Conservation (phyloP, 2,888 invertebrate species). For the Chaitophorus viminalis region DNA sequence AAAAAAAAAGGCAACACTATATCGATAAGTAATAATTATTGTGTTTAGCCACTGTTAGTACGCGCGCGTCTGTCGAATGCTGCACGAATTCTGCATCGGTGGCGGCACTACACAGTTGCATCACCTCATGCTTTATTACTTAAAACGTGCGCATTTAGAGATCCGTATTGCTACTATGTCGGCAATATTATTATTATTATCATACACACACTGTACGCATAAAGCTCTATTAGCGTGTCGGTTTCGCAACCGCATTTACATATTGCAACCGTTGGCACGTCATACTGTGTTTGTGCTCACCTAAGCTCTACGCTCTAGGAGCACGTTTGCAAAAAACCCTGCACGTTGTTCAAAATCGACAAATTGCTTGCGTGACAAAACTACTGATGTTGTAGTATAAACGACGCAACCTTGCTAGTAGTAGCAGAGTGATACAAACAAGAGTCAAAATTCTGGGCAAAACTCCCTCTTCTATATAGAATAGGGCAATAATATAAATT, state of each 20-base stretch:
- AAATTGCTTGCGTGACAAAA: neutral
- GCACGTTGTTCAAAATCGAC: neutral
- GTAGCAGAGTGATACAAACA: too few relatives aligned
- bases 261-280: neutral
- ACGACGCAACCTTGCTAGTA: too few relatives aligned
- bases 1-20: too few relatives aligned
- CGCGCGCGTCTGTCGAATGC: neutral
- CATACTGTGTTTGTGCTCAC: neutral
- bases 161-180: neutral
- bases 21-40: neutral
- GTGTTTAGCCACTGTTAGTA: neutral
- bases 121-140: neutral
- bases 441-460: too few relatives aligned
- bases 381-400: too few relatives aligned
- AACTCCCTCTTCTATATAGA: too few relatives aligned
- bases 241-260: neutral
- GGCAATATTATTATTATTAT: neutral
- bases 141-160: neutral
- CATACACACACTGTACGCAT: neutral
- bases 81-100: neutral
- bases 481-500: too few relatives aligned
- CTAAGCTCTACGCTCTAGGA: neutral
- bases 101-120: neutral
- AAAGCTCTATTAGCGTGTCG: neutral
- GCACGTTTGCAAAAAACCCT: neutral